These are phyloP conservation scores for Leptodactylus fallax DNA, from an alignment of 2,797 vertebrate species.

Conservation along the genomic window DNA sequence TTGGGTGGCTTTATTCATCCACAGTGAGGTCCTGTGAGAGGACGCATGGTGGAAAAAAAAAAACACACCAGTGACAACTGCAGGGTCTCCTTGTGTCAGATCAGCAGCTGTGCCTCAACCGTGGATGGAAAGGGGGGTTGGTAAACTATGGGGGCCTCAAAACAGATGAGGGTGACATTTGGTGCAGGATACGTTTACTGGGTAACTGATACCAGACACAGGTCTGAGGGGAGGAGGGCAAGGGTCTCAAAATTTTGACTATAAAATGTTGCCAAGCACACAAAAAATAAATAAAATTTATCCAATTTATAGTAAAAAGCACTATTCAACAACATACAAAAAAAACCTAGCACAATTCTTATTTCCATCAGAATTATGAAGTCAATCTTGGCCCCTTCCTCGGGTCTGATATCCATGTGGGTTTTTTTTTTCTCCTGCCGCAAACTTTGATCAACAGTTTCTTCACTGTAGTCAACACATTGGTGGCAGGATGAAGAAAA, in stretches of 20 bases:
- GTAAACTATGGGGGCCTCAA: background rate
- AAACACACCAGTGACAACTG: conserved; percentile 49
- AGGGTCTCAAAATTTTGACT: background rate
- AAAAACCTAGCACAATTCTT: too few relatives aligned
- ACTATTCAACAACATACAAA: too few relatives aligned
- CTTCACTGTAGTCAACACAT: too few relatives aligned
- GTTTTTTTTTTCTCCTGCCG: too few relatives aligned
- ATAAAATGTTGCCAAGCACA: background rate
- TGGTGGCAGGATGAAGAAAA: too few relatives aligned
- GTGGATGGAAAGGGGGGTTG: background rate
- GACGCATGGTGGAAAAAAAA: conserved; percentile 22
- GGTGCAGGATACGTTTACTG: conserved; percentile 38
- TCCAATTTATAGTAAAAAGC: background rate
- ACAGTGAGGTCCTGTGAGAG: background rate
- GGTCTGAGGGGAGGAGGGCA: background rate
- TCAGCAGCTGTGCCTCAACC: conserved; percentile 64
- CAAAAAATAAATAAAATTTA: too few relatives aligned
- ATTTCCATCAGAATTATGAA: too few relatives aligned
- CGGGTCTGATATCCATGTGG: too few relatives aligned
- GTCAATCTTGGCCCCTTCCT: too few relatives aligned
- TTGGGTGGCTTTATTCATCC: conserved; percentile 29
- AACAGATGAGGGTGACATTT: conserved; percentile 20
- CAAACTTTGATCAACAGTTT: too few relatives aligned
- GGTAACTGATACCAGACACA: conserved; percentile 10
- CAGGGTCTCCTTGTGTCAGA: conserved; percentile 62